Evolutionary conservation across 1,140 invertebrate species (phyloP).

Genomic region (Wasmannia auropunctata): DNA sequence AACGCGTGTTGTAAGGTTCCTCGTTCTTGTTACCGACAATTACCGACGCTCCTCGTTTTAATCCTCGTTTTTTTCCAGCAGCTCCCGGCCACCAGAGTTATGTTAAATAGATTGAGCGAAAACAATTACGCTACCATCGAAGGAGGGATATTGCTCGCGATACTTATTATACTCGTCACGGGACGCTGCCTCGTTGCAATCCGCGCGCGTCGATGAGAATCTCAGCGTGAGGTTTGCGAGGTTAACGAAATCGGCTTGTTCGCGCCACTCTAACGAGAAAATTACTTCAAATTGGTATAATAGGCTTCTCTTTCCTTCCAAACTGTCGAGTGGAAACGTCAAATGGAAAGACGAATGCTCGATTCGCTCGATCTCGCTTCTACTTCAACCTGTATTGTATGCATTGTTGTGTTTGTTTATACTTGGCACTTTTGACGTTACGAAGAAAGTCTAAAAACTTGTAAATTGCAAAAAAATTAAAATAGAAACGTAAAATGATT

Average conservation of each 20-base stretch:
- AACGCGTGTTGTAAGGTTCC: slow-evolving; percentile 60
- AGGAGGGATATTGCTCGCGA: slow-evolving; percentile 5
- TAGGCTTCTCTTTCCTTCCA: slow-evolving; percentile 19
- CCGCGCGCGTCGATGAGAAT: slow-evolving; percentile 62
- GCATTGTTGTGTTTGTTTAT: slow-evolving; percentile 12
- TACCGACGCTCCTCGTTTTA: slow-evolving; percentile 53
- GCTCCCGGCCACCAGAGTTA: slow-evolving; percentile 14
- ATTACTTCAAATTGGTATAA: slow-evolving; percentile 55
- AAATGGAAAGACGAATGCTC: slow-evolving; percentile 2
- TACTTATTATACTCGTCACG: slow-evolving; percentile 54
- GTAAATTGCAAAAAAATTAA: slow-evolving; percentile 5
- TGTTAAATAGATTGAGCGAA: slow-evolving; percentile 64
- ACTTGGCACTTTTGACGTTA: not conserved
- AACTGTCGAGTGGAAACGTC: not conserved
- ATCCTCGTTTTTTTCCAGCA: slow-evolving; percentile 23
- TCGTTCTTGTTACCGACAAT: slow-evolving; percentile 62
- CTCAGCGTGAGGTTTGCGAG: slow-evolving; percentile 3
- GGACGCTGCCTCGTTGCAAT: slow-evolving; percentile 51
- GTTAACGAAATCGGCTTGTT: slow-evolving; percentile 55
- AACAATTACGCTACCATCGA: slow-evolving; percentile 27
- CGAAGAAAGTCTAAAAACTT: not conserved
- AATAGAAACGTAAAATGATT: not conserved
- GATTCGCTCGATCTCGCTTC: not conserved
- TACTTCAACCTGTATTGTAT: not conserved
- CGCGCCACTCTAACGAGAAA: slow-evolving; percentile 48